A percentile compares a stretch with the other conserved stretches of the same genome.
phyloP scores from a whole-genome alignment of 1,140 invertebrate species.

The Mactra quadrangularis region DNA sequence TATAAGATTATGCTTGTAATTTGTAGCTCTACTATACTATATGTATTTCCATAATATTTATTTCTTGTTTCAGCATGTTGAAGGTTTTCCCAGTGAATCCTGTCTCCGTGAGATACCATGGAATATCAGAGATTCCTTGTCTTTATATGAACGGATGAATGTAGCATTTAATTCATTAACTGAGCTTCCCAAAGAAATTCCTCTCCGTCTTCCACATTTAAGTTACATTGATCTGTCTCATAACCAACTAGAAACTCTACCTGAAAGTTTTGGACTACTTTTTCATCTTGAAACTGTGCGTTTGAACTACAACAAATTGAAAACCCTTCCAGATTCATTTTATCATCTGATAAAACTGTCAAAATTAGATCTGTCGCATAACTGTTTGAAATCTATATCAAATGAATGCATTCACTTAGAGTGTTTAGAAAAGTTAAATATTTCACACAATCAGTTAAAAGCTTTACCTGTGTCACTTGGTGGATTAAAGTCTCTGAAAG shows the following conservation, averaged over 20 bases:
- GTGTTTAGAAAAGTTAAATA: constrained; percentile 79
- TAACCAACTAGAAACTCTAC: constrained; percentile 78
- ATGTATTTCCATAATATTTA: too few relatives aligned
- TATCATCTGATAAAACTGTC: constrained; percentile 79
- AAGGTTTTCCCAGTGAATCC: constrained; percentile 71
- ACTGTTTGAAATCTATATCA: constrained; percentile 78
- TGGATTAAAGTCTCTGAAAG: constrained; percentile 69
- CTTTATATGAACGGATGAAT: constrained; percentile 79
- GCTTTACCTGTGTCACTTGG: constrained; percentile 79
- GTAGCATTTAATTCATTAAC: constrained; percentile 79
- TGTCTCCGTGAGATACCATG: constrained; percentile 79
- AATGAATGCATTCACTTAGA: constrained; percentile 80
- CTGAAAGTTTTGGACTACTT: constrained; percentile 82
- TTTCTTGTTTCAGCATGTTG: constrained; percentile 77
- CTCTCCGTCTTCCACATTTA: constrained; percentile 82
- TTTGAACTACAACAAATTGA: constrained; percentile 78
- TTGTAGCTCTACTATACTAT: too few relatives aligned
- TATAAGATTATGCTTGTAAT: too few relatives aligned
- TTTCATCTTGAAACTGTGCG: constrained; percentile 81
- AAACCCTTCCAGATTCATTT: constrained; percentile 77
- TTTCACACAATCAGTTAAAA: constrained; percentile 81
- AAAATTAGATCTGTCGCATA: constrained; percentile 82
- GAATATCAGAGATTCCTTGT: constrained; percentile 77
- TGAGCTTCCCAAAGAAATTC: constrained; percentile 80
- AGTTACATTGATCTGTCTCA: constrained; percentile 81